Evolutionary conservation across 2,113 vertebrate species (phyloP).

Genomic region (Corythornis vintsioides): DNA sequence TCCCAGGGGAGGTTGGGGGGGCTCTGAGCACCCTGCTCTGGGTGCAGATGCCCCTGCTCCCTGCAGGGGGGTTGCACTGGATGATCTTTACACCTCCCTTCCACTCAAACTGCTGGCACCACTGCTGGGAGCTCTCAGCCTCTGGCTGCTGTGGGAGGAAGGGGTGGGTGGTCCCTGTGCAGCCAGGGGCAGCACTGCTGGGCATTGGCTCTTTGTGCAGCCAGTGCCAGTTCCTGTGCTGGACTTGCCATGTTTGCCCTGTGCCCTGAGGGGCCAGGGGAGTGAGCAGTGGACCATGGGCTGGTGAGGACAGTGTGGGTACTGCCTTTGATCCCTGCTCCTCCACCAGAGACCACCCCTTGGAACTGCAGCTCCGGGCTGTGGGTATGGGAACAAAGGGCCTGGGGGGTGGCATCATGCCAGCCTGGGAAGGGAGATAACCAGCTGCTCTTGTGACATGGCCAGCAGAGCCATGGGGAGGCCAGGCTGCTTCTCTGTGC

Average conservation of each 20-base stretch:
- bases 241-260: not conserved
- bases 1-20: too few species aligned
- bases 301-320: accelerated
- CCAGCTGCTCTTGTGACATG: not conserved
- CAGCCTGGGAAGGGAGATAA: not conserved
- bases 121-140: not conserved
- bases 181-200: not conserved
- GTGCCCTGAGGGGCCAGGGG: not conserved
- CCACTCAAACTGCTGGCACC: not conserved
- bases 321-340: not conserved
- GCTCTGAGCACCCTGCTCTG: too few species aligned
- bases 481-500: not conserved
- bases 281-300: accelerated
- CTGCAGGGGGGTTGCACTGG: not conserved
- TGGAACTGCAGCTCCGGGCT: not conserved
- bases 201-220: not conserved
- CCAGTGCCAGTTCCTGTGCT: not conserved
- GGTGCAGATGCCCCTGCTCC: too few species aligned
- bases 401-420: not conserved
- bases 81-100: not conserved
- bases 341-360: not conserved
- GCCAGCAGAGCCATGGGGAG: not conserved
- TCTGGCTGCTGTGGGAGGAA: not conserved
- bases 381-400: not conserved
- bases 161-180: not conserved